Percentiles rank a stretch among this genome's conserved stretches.
These are phyloP conservation scores for Pogonocichla stellata DNA, from an alignment of 2,113 vertebrate species.

Conservation along the genomic window DNA sequence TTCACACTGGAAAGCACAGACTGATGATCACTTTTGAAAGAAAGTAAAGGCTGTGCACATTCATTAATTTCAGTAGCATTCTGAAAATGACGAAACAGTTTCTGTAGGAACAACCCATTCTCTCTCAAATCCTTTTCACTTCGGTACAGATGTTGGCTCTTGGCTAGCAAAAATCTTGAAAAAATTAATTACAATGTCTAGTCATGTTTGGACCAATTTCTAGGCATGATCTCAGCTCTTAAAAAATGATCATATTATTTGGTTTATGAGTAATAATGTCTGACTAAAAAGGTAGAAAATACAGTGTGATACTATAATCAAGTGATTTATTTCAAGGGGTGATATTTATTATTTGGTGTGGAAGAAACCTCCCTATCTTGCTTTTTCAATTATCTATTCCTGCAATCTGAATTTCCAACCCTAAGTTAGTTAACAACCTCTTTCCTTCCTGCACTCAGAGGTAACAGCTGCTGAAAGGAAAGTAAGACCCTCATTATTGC, in stretches of 20 bases:
- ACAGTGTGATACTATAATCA: neutral
- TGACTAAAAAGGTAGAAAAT: neutral
- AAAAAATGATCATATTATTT: neutral
- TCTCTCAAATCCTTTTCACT: neutral
- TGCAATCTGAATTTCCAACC: neutral
- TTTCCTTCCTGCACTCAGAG: neutral
- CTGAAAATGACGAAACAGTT: neutral
- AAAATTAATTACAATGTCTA: constrained; percentile 12
- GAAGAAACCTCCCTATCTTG: neutral
- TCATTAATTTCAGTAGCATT: neutral
- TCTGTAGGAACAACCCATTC: neutral
- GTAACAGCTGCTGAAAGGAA: neutral
- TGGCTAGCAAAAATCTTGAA: neutral
- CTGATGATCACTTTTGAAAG: neutral
- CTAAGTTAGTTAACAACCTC: neutral
- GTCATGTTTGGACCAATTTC: constrained; percentile 24
- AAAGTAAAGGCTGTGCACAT: neutral
- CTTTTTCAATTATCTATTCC: neutral
- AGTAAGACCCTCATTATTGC: neutral
- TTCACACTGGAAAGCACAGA: neutral
- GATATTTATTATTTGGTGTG: neutral
- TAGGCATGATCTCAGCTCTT: constrained; percentile 27
- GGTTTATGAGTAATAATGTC: constrained; percentile 30
- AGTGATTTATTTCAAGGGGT: neutral
- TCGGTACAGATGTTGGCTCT: neutral